phyloP scores from a whole-genome alignment of 2,888 invertebrate species.

The Clitarchus hookeri region DNA sequence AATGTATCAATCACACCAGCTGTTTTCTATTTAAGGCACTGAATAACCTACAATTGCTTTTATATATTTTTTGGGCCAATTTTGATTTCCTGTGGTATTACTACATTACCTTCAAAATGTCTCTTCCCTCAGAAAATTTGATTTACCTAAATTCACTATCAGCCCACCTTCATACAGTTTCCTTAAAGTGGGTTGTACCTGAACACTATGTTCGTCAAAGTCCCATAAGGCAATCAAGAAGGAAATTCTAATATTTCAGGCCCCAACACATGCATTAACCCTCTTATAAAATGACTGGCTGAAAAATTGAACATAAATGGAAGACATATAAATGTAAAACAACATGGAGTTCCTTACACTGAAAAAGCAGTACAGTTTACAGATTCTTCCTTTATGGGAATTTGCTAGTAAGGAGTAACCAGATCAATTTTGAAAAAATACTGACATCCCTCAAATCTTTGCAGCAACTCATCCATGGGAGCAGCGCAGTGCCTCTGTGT shows the following conservation, averaged over 20 bases:
- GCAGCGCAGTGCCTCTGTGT: constrained; percentile 47
- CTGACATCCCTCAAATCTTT: constrained; percentile 37
- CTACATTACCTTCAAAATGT: background rate
- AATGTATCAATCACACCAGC: constrained; percentile 44
- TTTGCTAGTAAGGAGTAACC: constrained; percentile 47
- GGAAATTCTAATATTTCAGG: background rate
- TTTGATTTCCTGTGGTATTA: constrained; percentile 18
- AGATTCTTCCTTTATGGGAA: constrained; percentile 42
- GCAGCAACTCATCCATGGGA: constrained; percentile 43
- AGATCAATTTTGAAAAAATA: constrained; percentile 44
- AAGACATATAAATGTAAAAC: constrained; percentile 47
- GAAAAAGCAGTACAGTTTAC: constrained; percentile 45
- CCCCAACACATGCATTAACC: background rate
- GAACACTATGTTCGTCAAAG: constrained; percentile 44
- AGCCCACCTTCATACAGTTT: constrained; percentile 41
- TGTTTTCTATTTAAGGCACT: constrained; percentile 45
- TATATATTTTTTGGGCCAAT: constrained; percentile 39
- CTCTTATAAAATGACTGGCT: constrained; percentile 36
- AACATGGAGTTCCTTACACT: constrained; percentile 43
- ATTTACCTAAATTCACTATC: constrained; percentile 47
- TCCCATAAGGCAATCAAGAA: constrained; percentile 44
- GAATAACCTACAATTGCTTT: constrained; percentile 46
- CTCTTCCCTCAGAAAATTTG: no score
- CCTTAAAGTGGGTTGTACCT: constrained; percentile 42
- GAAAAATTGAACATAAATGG: constrained; percentile 48